Percentiles rank a stretch among this genome's conserved stretches.
Evolutionary conservation across 2,888 invertebrate species (phyloP).

Genomic region (Spilarctia lutea): DNA sequence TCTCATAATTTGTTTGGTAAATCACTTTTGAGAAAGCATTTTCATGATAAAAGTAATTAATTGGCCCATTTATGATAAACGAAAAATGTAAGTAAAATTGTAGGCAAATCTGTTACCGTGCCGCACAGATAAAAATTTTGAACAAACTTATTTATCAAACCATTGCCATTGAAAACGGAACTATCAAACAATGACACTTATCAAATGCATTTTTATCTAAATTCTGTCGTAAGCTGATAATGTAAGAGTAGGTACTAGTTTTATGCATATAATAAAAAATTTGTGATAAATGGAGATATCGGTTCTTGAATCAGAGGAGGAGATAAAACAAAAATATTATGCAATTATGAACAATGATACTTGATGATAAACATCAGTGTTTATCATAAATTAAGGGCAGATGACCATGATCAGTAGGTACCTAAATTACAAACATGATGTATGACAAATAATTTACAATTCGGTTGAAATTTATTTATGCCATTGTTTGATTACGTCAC

Average conservation of each 20-base stretch:
- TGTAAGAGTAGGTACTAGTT: background rate
- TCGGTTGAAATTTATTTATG: background rate
- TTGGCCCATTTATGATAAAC: background rate
- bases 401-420: too few species aligned
- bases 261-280: background rate
- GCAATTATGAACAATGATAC: background rate
- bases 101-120: background rate
- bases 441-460: background rate
- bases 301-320: background rate
- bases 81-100: background rate
- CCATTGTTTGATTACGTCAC: too few species aligned
- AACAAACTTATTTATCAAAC: background rate
- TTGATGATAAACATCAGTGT: background rate
- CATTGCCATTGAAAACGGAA: background rate
- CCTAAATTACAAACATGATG: background rate
- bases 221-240: background rate
- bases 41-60: too few species aligned
- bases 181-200: background rate
- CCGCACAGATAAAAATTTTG: background rate
- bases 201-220: background rate
- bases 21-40: too few species aligned
- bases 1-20: background rate
- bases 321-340: background rate
- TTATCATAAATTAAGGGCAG: too few species aligned
- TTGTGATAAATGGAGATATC: background rate